Conservation (phyloP, 1,140 invertebrate species). For the Teleogryllus occipitalis region DNA sequence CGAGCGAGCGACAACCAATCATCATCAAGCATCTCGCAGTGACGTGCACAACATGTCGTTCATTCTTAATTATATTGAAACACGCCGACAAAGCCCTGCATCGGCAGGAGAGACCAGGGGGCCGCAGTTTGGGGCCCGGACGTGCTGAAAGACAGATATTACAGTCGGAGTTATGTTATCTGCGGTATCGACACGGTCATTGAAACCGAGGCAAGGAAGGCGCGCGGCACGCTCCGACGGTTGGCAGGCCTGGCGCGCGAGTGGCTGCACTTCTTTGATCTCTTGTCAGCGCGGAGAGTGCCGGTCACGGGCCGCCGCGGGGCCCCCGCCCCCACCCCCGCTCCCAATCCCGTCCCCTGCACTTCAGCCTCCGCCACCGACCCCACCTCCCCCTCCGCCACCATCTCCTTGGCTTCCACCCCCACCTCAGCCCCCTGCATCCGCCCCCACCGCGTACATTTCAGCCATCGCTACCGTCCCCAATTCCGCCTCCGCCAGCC, state of each 20-base stretch:
- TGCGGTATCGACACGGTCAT: background rate
- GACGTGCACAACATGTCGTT: slow-evolving; percentile 20
- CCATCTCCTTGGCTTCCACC: too few relatives aligned
- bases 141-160: slow-evolving; percentile 4
- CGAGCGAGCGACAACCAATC: slow-evolving; percentile 20
- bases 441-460: too few relatives aligned
- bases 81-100: slow-evolving; percentile 19
- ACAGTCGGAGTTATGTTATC: slow-evolving; percentile 1
- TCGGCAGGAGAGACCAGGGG: background rate
- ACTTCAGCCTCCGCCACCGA: background rate
- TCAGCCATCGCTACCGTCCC: too few relatives aligned
- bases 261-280: background rate
- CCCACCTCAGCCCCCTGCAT: too few relatives aligned
- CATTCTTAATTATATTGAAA: slow-evolving; percentile 20
- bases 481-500: too few relatives aligned
- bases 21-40: slow-evolving; percentile 14
- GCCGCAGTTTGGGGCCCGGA: background rate
- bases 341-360: too few relatives aligned
- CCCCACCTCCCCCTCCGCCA: too few relatives aligned
- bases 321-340: too few relatives aligned
- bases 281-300: background rate
- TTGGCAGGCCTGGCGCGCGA: slow-evolving; percentile 1
- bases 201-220: background rate
- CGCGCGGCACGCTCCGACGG: background rate
- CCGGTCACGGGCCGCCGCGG: background rate